Base-by-base conservation (phyloP, 2,888 invertebrate species). In the Rhimphoctona megacephalus region DNA sequence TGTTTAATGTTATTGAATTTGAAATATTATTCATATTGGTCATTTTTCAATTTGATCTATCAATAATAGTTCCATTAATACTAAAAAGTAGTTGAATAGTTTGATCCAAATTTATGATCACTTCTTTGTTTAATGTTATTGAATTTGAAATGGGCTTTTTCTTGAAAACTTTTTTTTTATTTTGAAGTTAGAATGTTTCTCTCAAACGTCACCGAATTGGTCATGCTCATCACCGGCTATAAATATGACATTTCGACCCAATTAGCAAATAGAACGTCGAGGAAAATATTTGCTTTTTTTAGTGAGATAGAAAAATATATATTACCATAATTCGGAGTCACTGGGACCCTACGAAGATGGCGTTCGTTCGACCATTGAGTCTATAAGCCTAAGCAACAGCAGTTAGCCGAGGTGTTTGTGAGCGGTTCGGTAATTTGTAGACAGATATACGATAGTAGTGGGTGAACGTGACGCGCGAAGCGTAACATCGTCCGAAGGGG, bases 341-440 rank as follows among this genome's bases (percentile, higher is more conserved):
- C 57, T n/a, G 61, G 30, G n/a, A 30, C 39, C 11, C 39, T 8
- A 39, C n/a, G n/a, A 81, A 85, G 78, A 81, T 73, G 76, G 77
- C 54, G 73, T 46, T 80, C 85, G 69, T 73, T 77, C 57, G 25
- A 57, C 8, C 54, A n/a, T 57, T 39, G 22, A 57, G 54, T 73
- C 54, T 66, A 74, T 80, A 61, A 52, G 72, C 61, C 61, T 80
- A 73, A 67, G 61, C 64, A 77, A 81, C 83, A 81, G 85, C 83
- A 82, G 88, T 76, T 78, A 83, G 81, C 67, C 78, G 90, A 90
- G 89, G 91, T 90, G 91, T 91, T 90, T 86, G 85, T 89, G 89
- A 81, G 89, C 91, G 91, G 90, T 91, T 89, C 90, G 83, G 89
- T 93, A 92, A 93, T 93, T 93, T 93, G 92, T 92, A 91, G 89